These are phyloP conservation scores for Astatoreochromis straeleni DNA, from an alignment of 2,113 vertebrate genomes.

Conservation along the genomic window DNA sequence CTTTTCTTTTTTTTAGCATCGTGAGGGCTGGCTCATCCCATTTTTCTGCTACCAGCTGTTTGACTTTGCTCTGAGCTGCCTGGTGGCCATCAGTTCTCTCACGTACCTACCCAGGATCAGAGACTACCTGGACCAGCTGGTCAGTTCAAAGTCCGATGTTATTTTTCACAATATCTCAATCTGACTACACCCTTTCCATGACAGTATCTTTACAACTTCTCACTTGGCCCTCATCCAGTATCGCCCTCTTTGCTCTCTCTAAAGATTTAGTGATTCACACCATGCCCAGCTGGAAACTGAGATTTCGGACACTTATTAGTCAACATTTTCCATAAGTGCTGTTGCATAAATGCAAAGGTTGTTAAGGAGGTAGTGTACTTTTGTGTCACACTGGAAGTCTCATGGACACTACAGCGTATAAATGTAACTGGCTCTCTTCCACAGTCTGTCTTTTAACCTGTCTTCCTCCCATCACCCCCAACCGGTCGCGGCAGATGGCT, in stretches of 20 bases:
- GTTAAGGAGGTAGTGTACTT: not conserved
- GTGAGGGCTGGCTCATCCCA: slow-evolving; percentile 94
- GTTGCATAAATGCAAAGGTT: not conserved
- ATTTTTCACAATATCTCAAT: not conserved
- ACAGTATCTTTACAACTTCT: not conserved
- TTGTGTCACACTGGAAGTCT: not conserved
- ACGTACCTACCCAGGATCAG: slow-evolving; percentile 96
- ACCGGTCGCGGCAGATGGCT: not conserved
- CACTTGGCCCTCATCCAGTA: not conserved
- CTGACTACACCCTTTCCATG: not conserved
- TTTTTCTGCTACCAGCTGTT: slow-evolving; percentile 99
- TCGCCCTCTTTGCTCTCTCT: not conserved
- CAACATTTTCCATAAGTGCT: not conserved
- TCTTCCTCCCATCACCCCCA: not conserved
- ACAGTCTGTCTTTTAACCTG: not conserved
- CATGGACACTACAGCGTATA: not conserved
- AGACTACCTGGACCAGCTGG: slow-evolving; percentile 95
- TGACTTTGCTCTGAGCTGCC: slow-evolving; percentile 94
- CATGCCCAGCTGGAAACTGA: not conserved
- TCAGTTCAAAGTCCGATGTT: slow-evolving; percentile 45
- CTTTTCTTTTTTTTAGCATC: slow-evolving; percentile 73
- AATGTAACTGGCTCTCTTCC: not conserved
- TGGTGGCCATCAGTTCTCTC: slow-evolving; percentile 95
- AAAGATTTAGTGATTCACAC: not conserved
- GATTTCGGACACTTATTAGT: not conserved